Conservation (phyloP, 2,888 invertebrate species). For the Marronus borbonicus region DNA sequence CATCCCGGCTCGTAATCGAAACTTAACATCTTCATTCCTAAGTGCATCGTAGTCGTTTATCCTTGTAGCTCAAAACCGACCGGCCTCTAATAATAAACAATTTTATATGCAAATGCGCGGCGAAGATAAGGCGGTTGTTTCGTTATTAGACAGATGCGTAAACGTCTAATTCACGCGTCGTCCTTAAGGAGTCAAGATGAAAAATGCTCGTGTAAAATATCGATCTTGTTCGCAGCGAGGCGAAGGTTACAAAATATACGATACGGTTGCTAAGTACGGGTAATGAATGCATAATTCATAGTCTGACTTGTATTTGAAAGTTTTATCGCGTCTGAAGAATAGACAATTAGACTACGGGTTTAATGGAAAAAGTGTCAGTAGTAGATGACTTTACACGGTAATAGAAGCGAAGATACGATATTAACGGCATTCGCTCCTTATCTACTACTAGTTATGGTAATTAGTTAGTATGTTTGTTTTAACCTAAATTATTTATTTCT, state of each 20-base stretch:
- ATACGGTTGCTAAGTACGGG: slow-evolving; percentile 4
- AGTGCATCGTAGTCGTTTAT: neutral
- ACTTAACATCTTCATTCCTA: slow-evolving; percentile 12
- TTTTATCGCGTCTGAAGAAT: neutral
- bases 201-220: slow-evolving; percentile 16
- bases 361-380: slow-evolving; percentile 19
- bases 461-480: neutral
- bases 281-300: slow-evolving; percentile 23
- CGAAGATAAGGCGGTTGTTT: slow-evolving; percentile 2
- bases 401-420: slow-evolving; percentile 1
- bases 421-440: slow-evolving; percentile 15
- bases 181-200: slow-evolving; percentile 32
- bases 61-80: neutral
- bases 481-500: neutral
- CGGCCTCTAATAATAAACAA: slow-evolving; percentile 21
- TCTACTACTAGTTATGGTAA: neutral
- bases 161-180: slow-evolving; percentile 25
- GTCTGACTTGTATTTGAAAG: slow-evolving; percentile 4
- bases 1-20: slow-evolving; percentile 16
- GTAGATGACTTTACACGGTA: neutral
- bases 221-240: slow-evolving; percentile 4
- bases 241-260: slow-evolving; percentile 20
- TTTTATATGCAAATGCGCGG: slow-evolving; percentile 18
- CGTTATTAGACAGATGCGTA: neutral
- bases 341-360: slow-evolving; percentile 9